Percentiles rank a stretch among this genome's conserved stretches.
phyloP scores from a whole-genome alignment of 2,888 invertebrate species.

The Gari tellinella region DNA sequence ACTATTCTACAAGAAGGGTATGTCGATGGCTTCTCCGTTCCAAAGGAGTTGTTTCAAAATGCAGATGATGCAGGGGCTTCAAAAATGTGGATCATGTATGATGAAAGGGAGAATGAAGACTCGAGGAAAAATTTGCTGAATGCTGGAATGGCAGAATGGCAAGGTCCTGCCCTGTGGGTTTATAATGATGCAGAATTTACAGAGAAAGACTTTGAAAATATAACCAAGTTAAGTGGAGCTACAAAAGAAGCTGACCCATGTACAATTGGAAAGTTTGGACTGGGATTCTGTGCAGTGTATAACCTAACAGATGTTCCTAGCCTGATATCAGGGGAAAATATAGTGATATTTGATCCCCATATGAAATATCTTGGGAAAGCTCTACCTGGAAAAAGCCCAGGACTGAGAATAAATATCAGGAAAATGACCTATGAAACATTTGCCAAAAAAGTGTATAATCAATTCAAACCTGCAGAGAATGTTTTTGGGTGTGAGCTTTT shows the following conservation, averaged over 20 bases:
- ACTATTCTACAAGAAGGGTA: slow-evolving; percentile 69
- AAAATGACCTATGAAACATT: slow-evolving; percentile 50
- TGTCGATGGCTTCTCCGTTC: slow-evolving; percentile 76
- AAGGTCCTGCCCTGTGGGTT: slow-evolving; percentile 81
- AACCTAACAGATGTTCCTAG: slow-evolving; percentile 82
- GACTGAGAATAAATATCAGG: slow-evolving; percentile 66
- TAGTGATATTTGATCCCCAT: slow-evolving; percentile 83
- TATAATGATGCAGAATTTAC: slow-evolving; percentile 80
- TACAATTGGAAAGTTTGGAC: slow-evolving; percentile 81
- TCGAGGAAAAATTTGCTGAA: slow-evolving; percentile 69
- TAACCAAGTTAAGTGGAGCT: slow-evolving; percentile 79
- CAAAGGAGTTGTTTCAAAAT: slow-evolving; percentile 80
- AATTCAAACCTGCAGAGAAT: slow-evolving; percentile 72
- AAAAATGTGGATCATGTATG: slow-evolving; percentile 73
- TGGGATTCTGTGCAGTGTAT: slow-evolving; percentile 82
- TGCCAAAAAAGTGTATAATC: slow-evolving; percentile 57
- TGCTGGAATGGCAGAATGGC: slow-evolving; percentile 76
- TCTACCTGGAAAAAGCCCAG: slow-evolving; percentile 61
- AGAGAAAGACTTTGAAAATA: slow-evolving; percentile 78
- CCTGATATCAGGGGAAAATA: slow-evolving; percentile 76
- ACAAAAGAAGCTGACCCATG: slow-evolving; percentile 76
- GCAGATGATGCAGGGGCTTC: slow-evolving; percentile 78
- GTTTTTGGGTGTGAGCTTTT: slow-evolving; percentile 68
- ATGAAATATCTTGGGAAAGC: slow-evolving; percentile 70
- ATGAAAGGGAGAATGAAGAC: slow-evolving; percentile 75